These are phyloP conservation scores for Nothocercus julius DNA, from an alignment of 2,113 vertebrate species.

Conservation along the genomic window DNA sequence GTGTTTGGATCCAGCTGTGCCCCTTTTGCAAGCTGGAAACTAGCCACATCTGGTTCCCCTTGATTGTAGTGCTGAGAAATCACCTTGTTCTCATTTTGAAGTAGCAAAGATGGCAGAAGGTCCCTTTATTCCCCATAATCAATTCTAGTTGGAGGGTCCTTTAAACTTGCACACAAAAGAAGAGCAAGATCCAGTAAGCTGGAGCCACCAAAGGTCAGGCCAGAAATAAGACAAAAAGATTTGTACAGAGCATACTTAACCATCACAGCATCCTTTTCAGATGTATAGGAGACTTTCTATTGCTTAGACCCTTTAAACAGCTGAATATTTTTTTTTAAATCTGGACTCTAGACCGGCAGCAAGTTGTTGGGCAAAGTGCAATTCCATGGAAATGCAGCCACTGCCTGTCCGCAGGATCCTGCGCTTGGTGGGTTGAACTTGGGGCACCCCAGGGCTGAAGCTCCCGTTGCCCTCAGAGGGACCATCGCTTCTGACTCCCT, in stretches of 20 bases:
- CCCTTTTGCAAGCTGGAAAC: background rate
- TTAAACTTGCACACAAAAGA: background rate
- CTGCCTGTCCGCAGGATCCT: background rate
- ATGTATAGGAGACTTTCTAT: background rate
- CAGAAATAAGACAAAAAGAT: background rate
- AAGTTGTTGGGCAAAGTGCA: background rate
- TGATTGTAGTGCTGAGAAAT: background rate
- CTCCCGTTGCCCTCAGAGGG: background rate
- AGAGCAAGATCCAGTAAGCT: background rate
- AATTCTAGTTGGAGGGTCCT: background rate
- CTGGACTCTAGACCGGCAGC: background rate
- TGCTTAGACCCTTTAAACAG: background rate
- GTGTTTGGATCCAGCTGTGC: conserved; percentile 13
- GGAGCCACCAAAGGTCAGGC: background rate
- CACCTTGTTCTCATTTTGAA: background rate
- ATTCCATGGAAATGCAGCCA: background rate
- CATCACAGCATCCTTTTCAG: background rate
- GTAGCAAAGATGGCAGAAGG: conserved; percentile 4
- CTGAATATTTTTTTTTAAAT: background rate
- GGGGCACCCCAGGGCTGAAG: background rate
- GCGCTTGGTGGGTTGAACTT: background rate
- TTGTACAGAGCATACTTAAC: background rate
- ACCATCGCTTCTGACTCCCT: too few species aligned
- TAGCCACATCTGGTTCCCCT: background rate
- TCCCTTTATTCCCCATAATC: background rate